Conservation (phyloP, 2,797 vertebrate species). For the Bucorvus abyssinicus region DNA sequence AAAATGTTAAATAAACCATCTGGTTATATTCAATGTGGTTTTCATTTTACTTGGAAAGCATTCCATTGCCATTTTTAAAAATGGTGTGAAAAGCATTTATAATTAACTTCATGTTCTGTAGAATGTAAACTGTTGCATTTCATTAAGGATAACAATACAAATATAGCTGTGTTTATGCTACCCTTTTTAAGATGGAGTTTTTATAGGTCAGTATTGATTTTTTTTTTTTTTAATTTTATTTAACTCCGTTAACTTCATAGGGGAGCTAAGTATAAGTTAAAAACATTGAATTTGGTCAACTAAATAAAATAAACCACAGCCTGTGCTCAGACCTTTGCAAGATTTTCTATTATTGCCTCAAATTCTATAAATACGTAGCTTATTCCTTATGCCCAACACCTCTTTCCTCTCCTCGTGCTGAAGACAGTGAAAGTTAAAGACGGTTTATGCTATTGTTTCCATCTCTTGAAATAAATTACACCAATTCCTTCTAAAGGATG, state of each 20-base stretch:
- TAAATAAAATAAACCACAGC: not conserved
- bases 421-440: not conserved
- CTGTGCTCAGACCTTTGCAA: not conserved
- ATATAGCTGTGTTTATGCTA: not conserved
- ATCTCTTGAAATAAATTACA: not conserved
- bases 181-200: not conserved
- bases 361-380: not conserved
- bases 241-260: conserved; percentile 2
- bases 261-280: not conserved
- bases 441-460: not conserved
- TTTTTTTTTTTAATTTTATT: conserved; percentile 15
- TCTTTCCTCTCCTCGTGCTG: not conserved
- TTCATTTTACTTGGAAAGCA: conserved; percentile 13
- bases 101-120: conserved; percentile 44
- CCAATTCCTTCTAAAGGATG: not conserved
- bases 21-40: not conserved
- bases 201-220: not conserved
- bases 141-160: not conserved
- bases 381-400: not conserved
- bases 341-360: not conserved
- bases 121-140: conserved; percentile 39
- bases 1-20: conserved; percentile 19
- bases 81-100: conserved; percentile 28
- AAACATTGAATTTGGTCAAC: not conserved
- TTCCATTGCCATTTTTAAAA: conserved; percentile 39